phyloP scores from a whole-genome alignment of 2,113 vertebrate genomes.

The Periophthalmus modestus region DNA sequence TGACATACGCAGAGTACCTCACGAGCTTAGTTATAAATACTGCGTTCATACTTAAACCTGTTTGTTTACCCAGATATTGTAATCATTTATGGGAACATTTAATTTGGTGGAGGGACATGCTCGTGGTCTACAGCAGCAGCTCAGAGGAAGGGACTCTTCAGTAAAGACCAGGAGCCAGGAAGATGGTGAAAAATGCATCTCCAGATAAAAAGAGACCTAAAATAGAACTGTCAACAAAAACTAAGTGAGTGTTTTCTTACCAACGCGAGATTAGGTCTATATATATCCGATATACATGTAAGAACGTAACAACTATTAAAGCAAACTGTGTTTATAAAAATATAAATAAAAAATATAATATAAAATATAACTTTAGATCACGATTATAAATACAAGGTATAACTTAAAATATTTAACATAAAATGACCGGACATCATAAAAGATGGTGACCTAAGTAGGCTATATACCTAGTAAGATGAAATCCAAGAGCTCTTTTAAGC shows the following conservation, averaged over 20 bases:
- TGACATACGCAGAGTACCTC: neutral
- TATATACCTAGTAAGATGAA: no score
- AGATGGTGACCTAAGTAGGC: no score
- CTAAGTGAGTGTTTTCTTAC: conserved; percentile 60
- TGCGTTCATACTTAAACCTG: neutral
- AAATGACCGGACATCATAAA: no score
- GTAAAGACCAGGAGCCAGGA: neutral
- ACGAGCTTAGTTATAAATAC: neutral
- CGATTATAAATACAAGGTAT: no score
- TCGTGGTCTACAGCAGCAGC: conserved; percentile 79
- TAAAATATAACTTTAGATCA: no score
- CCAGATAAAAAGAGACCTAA: conserved; percentile 55
- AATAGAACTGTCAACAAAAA: conserved; percentile 28
- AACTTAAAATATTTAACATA: no score
- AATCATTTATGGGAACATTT: neutral
- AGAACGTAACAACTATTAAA: no score
- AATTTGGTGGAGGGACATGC: conserved; percentile 52
- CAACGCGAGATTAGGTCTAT: no score
- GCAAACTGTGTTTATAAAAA: no score
- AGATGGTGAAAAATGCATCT: conserved; percentile 7
- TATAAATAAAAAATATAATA: no score
- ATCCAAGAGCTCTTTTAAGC: neutral
- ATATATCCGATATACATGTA: no score
- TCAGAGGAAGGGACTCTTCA: conserved; percentile 57
- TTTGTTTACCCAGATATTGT: neutral